Evolutionary conservation across 2,113 vertebrate genomes (phyloP).

Genomic region (Ptyas mucosa): DNA sequence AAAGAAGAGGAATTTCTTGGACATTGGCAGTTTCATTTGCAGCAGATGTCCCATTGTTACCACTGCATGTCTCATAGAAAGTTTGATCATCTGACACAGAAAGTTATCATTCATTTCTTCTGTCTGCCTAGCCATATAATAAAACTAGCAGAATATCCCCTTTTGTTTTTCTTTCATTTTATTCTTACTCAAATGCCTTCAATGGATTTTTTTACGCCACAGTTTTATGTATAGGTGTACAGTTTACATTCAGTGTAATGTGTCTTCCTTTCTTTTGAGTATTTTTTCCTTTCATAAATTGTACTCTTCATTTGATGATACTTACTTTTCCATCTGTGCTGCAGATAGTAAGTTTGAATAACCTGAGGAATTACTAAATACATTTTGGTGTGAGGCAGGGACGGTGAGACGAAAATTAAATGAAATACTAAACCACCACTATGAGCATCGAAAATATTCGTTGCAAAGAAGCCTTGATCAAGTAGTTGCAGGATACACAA

Average conservation of each 20-base stretch:
- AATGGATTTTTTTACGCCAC: background rate
- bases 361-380: background rate
- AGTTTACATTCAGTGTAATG: background rate
- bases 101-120: background rate
- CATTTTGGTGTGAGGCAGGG: background rate
- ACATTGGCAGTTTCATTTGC: background rate
- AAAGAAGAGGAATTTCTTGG: background rate
- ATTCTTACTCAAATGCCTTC: background rate
- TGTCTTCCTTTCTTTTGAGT: background rate
- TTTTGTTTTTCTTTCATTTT: background rate
- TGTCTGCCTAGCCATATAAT: no score
- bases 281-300: background rate
- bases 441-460: background rate
- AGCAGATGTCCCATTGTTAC: background rate
- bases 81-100: background rate
- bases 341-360: background rate
- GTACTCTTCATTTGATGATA: background rate
- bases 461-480: background rate
- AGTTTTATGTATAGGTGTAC: background rate
- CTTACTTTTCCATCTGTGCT: background rate
- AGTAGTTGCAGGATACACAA: background rate
- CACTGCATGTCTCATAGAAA: background rate
- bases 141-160: background rate
- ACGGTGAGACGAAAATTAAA: background rate
- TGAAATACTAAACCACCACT: background rate